Evolutionary conservation across 2,113 vertebrate genomes (phyloP), one percentile per base, ranked within the genome.

Genomic region (Melozone crissalis): DNA sequence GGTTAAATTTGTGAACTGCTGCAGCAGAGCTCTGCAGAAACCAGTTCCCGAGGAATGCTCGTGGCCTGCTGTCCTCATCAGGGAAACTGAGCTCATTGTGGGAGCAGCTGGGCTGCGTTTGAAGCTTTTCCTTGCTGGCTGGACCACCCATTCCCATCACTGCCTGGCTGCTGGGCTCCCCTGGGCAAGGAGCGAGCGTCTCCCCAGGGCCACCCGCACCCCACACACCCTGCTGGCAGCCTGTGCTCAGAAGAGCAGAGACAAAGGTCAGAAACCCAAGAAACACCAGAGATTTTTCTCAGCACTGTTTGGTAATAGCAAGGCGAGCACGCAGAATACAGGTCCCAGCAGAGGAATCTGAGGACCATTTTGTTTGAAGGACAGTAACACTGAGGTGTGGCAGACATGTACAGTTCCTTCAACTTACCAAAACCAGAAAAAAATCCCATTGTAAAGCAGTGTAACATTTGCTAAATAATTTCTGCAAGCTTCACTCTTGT

Each of bases 81-180:
- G 81, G 92, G 84, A 82, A 87, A 86, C 92, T 95, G 89, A 96
- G 93, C 90, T 97, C 91, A 95, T 84, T 5, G 5, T 0, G 3
- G 74, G 84, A 95, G 78, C 93, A 94, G 89, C 91, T 95, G 89
- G 92, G 78, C 87, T 88, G 66, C 2, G 0, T 85, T 87, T 92
- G 79, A 87, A 88, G 76, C 55, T 89, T 76, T 78, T 78, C 58
- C 69, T 82, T 39, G 47, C 39, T 89, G 87, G 30, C 86, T 55
- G 93, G 87, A 95, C 92, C 93, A 89, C 92, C 93, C 90, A 84
- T 91, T 94, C 92, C 81, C 87, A 87, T 86, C 89, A 47, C 67
- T 11, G 16, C 90, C 90, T 73, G 73, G 13, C 10, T 87, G 61
- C 66, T 76, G 35, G 5, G 24, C 27, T 95, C 84, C 74, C 81